Percentiles rank a stretch among this genome's conserved stretches.
Evolutionary conservation across 2,113 vertebrate genomes (phyloP).

Genomic region (Lepisosteus osseus): DNA sequence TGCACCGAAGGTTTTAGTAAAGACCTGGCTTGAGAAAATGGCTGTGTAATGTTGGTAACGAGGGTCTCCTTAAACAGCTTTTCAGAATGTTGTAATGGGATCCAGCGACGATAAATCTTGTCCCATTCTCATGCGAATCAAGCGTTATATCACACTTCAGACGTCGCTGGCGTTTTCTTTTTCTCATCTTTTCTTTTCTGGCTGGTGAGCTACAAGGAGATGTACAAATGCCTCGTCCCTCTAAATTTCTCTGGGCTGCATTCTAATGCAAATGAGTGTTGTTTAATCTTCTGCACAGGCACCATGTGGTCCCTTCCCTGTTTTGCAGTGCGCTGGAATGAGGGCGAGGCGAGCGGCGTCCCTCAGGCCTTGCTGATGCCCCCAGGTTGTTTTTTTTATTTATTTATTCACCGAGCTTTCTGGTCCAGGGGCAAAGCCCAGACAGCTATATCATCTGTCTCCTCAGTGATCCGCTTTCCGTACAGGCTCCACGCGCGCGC

Average conservation of each 20-base stretch:
- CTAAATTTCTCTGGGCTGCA: background rate
- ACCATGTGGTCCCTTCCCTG: background rate
- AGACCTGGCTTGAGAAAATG: no score
- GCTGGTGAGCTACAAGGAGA: background rate
- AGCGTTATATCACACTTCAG: no score
- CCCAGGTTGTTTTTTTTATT: background rate
- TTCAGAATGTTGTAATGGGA: no score
- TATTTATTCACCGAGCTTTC: background rate
- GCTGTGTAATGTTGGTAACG: no score
- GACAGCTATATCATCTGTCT: background rate
- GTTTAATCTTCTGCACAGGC: background rate
- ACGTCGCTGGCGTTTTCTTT: no score
- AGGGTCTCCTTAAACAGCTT: no score
- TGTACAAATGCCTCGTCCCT: background rate
- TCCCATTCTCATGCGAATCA: no score
- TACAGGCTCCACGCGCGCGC: background rate
- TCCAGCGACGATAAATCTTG: no score
- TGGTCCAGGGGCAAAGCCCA: background rate
- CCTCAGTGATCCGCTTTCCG: background rate
- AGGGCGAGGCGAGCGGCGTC: background rate
- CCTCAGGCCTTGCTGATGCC: background rate
- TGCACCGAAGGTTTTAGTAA: no score
- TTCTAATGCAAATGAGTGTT: no score
- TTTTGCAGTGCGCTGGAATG: background rate
- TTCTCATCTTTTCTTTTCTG: background rate